Conservation (phyloP, 2,113 vertebrate genomes). For the Ceyx melanurus region DNA sequence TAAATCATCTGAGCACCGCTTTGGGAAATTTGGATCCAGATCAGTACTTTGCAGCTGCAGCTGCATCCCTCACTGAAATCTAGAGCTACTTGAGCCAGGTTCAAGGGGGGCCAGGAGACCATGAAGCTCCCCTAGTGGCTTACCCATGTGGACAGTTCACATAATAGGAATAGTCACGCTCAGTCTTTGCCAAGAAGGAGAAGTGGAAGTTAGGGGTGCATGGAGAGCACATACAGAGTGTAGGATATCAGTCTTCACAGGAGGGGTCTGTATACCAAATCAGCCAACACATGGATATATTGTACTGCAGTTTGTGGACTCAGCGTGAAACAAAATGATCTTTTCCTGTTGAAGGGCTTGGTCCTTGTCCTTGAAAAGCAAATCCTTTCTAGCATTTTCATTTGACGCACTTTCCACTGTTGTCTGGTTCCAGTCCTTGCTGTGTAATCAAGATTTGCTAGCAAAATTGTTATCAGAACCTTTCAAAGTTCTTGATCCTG, state of each 20-base stretch:
- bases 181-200: background rate
- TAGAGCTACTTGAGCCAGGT: background rate
- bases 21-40: conserved; percentile 61
- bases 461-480: background rate
- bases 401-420: background rate
- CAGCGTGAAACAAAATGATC: background rate
- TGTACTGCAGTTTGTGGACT: background rate
- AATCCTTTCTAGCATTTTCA: background rate
- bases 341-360: background rate
- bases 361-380: background rate
- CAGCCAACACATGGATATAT: background rate
- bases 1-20: conserved; percentile 53
- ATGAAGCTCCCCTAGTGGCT: accelerated
- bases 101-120: background rate
- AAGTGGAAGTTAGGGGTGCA: background rate
- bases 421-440: background rate
- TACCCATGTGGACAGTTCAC: accelerated
- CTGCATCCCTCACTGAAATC: conserved; percentile 22
- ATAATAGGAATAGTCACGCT: background rate
- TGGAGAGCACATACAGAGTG: background rate
- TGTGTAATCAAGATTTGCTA: background rate
- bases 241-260: background rate
- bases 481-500: background rate
- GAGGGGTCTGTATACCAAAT: background rate
- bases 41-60: conserved; percentile 34